Evolutionary conservation across 2,888 invertebrate genomes (phyloP), one percentile per base, ranked within the genome.

Genomic region (Chrysolina haemoptera): DNA sequence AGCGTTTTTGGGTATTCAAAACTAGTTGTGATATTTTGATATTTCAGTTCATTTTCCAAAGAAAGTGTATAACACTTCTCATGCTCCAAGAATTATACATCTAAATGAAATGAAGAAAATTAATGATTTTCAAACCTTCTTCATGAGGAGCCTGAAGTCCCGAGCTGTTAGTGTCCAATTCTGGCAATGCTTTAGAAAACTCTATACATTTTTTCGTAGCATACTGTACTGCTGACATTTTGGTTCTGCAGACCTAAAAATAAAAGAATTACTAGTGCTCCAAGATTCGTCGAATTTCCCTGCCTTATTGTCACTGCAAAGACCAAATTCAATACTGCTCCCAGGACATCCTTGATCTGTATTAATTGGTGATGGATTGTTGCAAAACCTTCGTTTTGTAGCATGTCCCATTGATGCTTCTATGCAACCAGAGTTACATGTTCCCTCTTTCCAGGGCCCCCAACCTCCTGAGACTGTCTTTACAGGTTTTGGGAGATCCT

Each of bases 71-170:
- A n/a, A n/a, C n/a, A n/a, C n/a, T n/a, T n/a, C n/a, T n/a, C n/a
- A n/a, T n/a, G n/a, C n/a, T n/a, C n/a, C n/a, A n/a, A n/a, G n/a
- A n/a, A n/a, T n/a, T n/a, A n/a, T n/a, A n/a, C n/a, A n/a, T n/a
- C n/a, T n/a, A n/a, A n/a, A n/a, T n/a, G n/a, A n/a, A n/a, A n/a
- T n/a, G n/a, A n/a, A n/a, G n/a, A n/a, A n/a, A n/a, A n/a, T n/a
- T n/a, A n/a, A n/a, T n/a, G n/a, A n/a, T n/a, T n/a, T n/a, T n/a
- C 35, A 35, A 35, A 91, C 92, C 91, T 62, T 90, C 88, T 84
- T 94, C 94, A 80, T 94, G 94, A 1, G 93, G 92, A 14, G 94
- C 93, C 87, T 95, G 94, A 75, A 94, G 87, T 0, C 94, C 94
- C 0, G 91, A 90, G n/a, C 92, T 93, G 43, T 90, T 89, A 0